Conservation (phyloP, 2,888 invertebrate species). For the Dynastes maya region DNA sequence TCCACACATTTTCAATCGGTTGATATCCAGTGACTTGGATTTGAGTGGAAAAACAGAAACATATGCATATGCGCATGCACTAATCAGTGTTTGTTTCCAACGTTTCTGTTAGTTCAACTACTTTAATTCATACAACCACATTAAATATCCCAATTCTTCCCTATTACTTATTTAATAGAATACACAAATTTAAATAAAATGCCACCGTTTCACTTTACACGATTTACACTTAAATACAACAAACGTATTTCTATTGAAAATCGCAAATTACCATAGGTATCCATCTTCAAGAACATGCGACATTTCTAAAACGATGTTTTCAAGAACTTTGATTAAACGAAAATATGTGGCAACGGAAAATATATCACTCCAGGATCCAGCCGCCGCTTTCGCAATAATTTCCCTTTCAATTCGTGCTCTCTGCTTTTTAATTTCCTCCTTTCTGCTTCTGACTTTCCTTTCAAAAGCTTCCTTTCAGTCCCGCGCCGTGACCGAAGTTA, state of each 20-base stretch:
- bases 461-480: background rate
- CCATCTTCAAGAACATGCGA: background rate
- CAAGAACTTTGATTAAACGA: slow-evolving; percentile 39
- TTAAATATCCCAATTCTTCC: background rate
- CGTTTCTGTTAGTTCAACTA: background rate
- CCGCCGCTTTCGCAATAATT: slow-evolving; percentile 40
- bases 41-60: too few relatives aligned
- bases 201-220: too few relatives aligned
- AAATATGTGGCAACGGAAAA: slow-evolving; percentile 40
- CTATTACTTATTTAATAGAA: background rate
- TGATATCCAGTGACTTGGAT: background rate
- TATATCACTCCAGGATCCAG: slow-evolving; percentile 24
- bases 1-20: too few relatives aligned
- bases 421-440: slow-evolving; percentile 37
- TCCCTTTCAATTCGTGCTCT: slow-evolving; percentile 44
- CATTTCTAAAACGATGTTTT: slow-evolving; percentile 27
- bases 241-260: slow-evolving; percentile 8
- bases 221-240: slow-evolving; percentile 11
- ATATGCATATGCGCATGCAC: background rate
- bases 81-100: background rate
- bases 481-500: background rate
- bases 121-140: background rate
- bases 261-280: slow-evolving; percentile 24
- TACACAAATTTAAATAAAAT: background rate
- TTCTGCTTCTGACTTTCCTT: slow-evolving; percentile 26